Base-by-base conservation (phyloP, 2,888 invertebrate genomes). In the Nemoura dubitans region DNA sequence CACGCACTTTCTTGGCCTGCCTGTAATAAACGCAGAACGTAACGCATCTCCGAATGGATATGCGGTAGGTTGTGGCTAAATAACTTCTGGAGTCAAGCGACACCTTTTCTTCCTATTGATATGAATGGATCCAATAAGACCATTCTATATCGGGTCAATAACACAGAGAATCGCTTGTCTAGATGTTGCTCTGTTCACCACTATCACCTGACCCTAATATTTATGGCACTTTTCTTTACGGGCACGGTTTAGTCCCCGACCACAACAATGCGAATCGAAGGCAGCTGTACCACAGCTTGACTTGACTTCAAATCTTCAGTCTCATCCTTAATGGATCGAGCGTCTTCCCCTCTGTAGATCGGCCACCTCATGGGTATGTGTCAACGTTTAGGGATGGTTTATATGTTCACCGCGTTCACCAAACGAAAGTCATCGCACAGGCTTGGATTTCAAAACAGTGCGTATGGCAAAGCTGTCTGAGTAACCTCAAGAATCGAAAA, bases 171-270 rank as follows among this genome's bases (percentile, higher is more conserved):
- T 78, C 78, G 27, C 78, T 26, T 78, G 78, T 27, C 78, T 21
- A 1, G 59, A 59, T 59, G 27, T 27, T 78, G 78, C 28, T 78
- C 26, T 27, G 28, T 26, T 78, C 27, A 29, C 81, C 28, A n/a
- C 81, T 30, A 28, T 81, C 81, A 81, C 81, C 81, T 81, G 81
- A 81, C 81, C 81, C 81, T 81, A 30, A 28, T 81, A 29, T 81
- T 81, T 81, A 81, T 81, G 28, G 30, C 30, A 30, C 28, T 81
- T 30, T 30, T 81, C 81, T 81, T 81, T 78, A 27, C 78, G 78
- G 78, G 0, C n/a, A 30, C 30, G 30, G 30, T 30, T 81, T 28
- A 29, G 81, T 81, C 21, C 16, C 28, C 81, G 28, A 81, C 30
- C 81, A 30, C 81, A 81, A 81, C 81, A 81, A 81, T 81, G 28